Conservation (phyloP, 2,113 vertebrate genomes). For the Vidua chalybeata region DNA sequence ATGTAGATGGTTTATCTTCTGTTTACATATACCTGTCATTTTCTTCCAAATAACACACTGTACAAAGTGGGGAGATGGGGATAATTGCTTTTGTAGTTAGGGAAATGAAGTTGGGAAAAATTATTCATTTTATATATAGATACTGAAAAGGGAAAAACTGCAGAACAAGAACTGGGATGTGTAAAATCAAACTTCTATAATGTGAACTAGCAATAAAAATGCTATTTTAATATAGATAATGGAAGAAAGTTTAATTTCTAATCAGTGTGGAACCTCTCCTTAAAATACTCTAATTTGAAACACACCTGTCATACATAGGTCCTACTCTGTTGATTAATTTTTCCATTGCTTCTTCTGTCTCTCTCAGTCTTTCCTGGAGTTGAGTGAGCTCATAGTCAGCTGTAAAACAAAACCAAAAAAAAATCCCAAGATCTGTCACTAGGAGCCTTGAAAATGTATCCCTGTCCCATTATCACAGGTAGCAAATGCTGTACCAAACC, state of each 20-base stretch:
- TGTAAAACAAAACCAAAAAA: conserved; percentile 59
- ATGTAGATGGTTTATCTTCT: not conserved
- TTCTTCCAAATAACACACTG: not conserved
- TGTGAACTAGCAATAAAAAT: not conserved
- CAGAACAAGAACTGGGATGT: not conserved
- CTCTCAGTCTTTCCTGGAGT: conserved; percentile 91
- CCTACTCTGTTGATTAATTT: conserved; percentile 86
- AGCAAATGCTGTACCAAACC: not conserved
- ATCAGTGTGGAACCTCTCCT: not conserved
- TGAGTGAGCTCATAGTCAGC: conserved; percentile 91
- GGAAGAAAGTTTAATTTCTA: not conserved
- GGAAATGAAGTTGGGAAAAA: not conserved
- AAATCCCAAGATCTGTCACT: not conserved
- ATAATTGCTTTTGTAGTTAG: not conserved
- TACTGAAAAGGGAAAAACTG: not conserved
- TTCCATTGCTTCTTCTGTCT: conserved; percentile 95
- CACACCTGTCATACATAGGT: conserved; percentile 82
- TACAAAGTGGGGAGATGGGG: not conserved
- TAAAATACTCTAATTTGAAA: conserved; percentile 18
- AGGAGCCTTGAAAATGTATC: not conserved
- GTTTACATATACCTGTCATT: not conserved
- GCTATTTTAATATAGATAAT: not conserved
- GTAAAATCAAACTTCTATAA: not conserved
- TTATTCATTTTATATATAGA: not conserved
- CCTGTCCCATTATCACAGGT: not conserved